phyloP scores from a whole-genome alignment of 2,113 vertebrate genomes.

The Zosterops hypoxanthus region DNA sequence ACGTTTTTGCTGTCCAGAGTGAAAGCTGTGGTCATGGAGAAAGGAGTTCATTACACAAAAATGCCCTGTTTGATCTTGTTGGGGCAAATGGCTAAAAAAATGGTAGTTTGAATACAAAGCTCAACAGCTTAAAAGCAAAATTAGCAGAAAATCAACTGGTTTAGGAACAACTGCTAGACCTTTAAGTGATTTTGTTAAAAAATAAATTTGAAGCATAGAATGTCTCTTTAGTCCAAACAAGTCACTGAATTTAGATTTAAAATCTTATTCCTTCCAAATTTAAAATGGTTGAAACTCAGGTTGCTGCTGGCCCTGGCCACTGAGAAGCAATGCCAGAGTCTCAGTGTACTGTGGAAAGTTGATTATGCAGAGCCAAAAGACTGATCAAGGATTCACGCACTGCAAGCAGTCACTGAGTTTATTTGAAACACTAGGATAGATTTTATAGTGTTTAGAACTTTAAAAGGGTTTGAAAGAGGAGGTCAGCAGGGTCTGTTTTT shows the following conservation, averaged over 20 bases:
- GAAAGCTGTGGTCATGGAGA: constrained; percentile 70
- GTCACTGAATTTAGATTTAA: background rate
- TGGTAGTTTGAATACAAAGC: background rate
- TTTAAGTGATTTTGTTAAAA: background rate
- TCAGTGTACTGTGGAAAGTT: constrained; percentile 24
- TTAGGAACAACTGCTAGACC: background rate
- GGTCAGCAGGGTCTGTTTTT: constrained; percentile 42
- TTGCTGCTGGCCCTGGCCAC: constrained; percentile 27
- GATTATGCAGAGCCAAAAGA: constrained; percentile 56
- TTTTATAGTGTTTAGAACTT: constrained; percentile 43
- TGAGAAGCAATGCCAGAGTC: constrained; percentile 30
- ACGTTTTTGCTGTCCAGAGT: constrained; percentile 26
- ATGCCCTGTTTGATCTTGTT: constrained; percentile 59
- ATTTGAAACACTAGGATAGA: constrained; percentile 34
- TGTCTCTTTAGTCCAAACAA: background rate
- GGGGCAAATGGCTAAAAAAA: constrained; percentile 49
- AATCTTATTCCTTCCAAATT: constrained; percentile 2
- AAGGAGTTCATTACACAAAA: constrained; percentile 54
- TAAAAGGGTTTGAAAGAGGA: constrained; percentile 17
- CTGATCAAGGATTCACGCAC: constrained; percentile 46
- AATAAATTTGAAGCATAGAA: background rate
- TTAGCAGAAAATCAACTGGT: background rate
- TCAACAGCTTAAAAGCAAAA: background rate
- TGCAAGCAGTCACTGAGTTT: constrained; percentile 35
- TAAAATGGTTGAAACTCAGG: constrained; percentile 31